Base-by-base conservation (phyloP, 2,888 invertebrate species). In the Entomobrya proxima region DNA sequence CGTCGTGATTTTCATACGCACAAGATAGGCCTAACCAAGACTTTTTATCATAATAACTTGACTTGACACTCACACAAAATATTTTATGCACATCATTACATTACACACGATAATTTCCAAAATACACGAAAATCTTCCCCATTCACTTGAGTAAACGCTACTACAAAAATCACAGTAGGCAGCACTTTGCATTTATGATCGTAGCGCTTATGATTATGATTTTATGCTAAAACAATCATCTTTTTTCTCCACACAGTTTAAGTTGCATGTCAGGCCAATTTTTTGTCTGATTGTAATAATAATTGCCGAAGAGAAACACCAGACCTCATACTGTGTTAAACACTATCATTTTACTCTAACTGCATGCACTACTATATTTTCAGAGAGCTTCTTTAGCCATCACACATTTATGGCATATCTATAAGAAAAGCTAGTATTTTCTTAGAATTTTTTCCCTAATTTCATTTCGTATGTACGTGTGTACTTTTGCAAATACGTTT, bases 261-360 rank as follows among this genome's bases (percentile, higher is more conserved):
- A n/a, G n/a, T 83, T 76, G 83, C 83, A 83, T 83, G 76, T 83
- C 83, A 74, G 27, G 44, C n/a, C 30, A 44, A 47, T 18, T 18
- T 55, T 35, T 67, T 61, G 21, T 30, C 37, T 55, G 76, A 83
- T 77, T 69, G 32, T 52, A 69, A 72, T 76, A 76, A 61, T 84
- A 78, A 84, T 78, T 84, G 78, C 69, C 47, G 69, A 27, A 64
- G 35, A 35, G 64, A 82, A 67, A 67, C 37, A 55, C 47, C 24
- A 75, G 76, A 76, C 83, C 83, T 7, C 83, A 83, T 83, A 64
- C 32, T 9, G 76, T 4, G 83, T 67, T 83, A 83, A 76, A 61
- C 64, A 82, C 82, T 61, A 74, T 82, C 61, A 82, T 82, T 75
- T 75, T 47, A n/a, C 35, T 64, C 58, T 75, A 37, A 80, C 30